Base-by-base conservation (phyloP, 2,888 invertebrate genomes). In the Lordiphosa andalusiaca region DNA sequence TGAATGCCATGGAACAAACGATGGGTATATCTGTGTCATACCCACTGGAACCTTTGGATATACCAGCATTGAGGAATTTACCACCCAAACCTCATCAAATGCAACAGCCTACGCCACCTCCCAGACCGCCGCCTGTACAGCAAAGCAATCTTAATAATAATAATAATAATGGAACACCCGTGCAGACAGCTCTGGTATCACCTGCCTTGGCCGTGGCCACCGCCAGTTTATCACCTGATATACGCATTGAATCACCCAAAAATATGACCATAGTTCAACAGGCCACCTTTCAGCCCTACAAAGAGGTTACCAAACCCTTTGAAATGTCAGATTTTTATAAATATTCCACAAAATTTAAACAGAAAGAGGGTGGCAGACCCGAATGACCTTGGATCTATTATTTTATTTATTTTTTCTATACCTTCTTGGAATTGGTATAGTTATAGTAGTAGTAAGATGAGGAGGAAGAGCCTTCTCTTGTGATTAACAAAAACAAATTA, bases 251-350 rank as follows among this genome's bases (percentile, higher is more conserved):
- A 78, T 94, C 95, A 5, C 95, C 95, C 0, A 94, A 94, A 86
- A 95, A 95, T 86, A 92, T 95, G 86, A 96, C 95, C 1, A 92
- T 97, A 0, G 95, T 97, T 33, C 95, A 96, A 85, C 94, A 95
- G 68, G 96, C 96, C 35, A 95, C 95, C 78, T 96, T 95, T 90
- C 96, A 96, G 88, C 96, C 96, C 0, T 96, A 96, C 87, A 93
- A 96, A 84, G 98, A 98, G 90, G 95, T 96, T 55, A 96, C 96
- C 0, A 98, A 98, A 88, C 98, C 98, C 3, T 98, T 98, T 90
- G 98, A 98, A 91, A 97, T 98, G 96, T 94, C 97, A 0, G 98
- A 98, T 90, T 98, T 97, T 89, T 98, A 98, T 89, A 98, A 98
- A 90, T 98, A 98, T 89, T 98, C 98, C 50, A 97, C 97, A 4